A percentile compares a stretch with the other conserved stretches of the same genome.
These are phyloP conservation scores for Scatophagus argus DNA, from an alignment of 2,113 vertebrate species.

Conservation along the genomic window DNA sequence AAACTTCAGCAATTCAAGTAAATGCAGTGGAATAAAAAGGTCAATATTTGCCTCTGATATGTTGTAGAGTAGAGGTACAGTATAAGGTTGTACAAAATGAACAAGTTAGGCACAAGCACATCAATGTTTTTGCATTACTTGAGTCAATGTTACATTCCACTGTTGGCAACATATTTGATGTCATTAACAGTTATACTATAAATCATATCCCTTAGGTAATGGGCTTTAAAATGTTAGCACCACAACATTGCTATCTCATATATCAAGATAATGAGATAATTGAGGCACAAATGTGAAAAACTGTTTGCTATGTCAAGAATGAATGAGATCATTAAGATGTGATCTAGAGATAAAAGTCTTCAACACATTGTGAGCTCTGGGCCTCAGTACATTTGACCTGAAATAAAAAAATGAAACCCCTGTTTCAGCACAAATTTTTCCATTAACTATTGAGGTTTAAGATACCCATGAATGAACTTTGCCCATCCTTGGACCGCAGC, in stretches of 20 bases:
- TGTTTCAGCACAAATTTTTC: background rate
- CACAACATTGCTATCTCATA: background rate
- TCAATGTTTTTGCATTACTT: too few species aligned
- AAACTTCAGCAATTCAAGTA: too few species aligned
- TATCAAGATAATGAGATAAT: slow-evolving; percentile 25
- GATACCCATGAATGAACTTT: slow-evolving; percentile 49
- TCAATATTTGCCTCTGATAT: too few species aligned
- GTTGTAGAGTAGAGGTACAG: too few species aligned
- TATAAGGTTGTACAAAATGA: too few species aligned
- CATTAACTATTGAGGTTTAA: background rate
- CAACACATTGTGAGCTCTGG: slow-evolving; percentile 2
- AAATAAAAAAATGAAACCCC: background rate
- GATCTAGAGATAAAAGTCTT: slow-evolving; percentile 11
- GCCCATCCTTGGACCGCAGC: slow-evolving; percentile 33
- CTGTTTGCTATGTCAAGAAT: slow-evolving; percentile 5
- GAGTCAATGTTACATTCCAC: too few species aligned
- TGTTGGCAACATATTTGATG: slow-evolving; percentile 9
- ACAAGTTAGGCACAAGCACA: too few species aligned
- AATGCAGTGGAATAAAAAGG: too few species aligned
- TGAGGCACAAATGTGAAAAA: slow-evolving; percentile 21
- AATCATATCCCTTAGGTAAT: background rate
- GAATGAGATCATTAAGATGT: slow-evolving; percentile 13
- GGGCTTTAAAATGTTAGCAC: slow-evolving; percentile 12
- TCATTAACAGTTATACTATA: slow-evolving; percentile 13
- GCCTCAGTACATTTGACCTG: background rate